phyloP scores from a whole-genome alignment of 2,797 vertebrate genomes.

The Argyrosomus regius region DNA sequence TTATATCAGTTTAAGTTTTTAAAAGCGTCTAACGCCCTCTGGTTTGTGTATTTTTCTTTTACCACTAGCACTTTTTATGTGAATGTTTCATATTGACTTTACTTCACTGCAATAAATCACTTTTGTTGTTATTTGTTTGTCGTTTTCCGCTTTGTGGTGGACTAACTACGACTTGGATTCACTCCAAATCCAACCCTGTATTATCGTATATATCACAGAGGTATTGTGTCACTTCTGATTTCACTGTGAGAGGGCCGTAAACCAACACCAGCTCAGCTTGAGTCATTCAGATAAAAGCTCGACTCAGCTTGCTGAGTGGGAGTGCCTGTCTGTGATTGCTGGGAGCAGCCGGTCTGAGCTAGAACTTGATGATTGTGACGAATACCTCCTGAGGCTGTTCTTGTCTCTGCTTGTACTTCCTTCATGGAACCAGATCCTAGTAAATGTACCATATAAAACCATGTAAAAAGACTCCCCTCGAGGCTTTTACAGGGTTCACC shows the following conservation, averaged over 20 bases:
- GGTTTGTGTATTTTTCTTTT: slow-evolving; percentile 49
- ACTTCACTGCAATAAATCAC: slow-evolving; percentile 78
- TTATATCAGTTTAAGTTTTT: slow-evolving; percentile 8
- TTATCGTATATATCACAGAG: not conserved
- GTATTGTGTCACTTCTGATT: slow-evolving; percentile 9
- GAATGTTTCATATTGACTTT: slow-evolving; percentile 65
- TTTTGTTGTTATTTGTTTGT: slow-evolving; percentile 55
- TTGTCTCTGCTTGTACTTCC: slow-evolving; percentile 51
- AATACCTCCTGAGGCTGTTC: slow-evolving; percentile 14
- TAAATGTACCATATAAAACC: not conserved
- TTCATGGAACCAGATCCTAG: not conserved
- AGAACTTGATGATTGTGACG: slow-evolving; percentile 7
- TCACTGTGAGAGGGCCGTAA: not conserved
- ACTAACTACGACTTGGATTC: not conserved
- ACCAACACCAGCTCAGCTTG: slow-evolving; percentile 51
- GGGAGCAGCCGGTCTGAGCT: slow-evolving; percentile 14
- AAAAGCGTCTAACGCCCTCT: slow-evolving; percentile 5
- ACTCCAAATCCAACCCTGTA: not conserved
- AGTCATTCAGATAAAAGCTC: slow-evolving; percentile 59
- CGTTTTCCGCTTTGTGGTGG: not conserved
- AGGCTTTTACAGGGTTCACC: not conserved
- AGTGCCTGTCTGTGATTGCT: slow-evolving; percentile 38
- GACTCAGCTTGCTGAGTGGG: slow-evolving; percentile 50
- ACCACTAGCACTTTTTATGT: slow-evolving; percentile 62
- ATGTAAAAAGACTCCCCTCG: not conserved